A percentile compares a stretch with the other conserved stretches of the same genome.
Evolutionary conservation across 2,888 invertebrate genomes (phyloP).

Genomic region (Nephrocerus scutellatus): DNA sequence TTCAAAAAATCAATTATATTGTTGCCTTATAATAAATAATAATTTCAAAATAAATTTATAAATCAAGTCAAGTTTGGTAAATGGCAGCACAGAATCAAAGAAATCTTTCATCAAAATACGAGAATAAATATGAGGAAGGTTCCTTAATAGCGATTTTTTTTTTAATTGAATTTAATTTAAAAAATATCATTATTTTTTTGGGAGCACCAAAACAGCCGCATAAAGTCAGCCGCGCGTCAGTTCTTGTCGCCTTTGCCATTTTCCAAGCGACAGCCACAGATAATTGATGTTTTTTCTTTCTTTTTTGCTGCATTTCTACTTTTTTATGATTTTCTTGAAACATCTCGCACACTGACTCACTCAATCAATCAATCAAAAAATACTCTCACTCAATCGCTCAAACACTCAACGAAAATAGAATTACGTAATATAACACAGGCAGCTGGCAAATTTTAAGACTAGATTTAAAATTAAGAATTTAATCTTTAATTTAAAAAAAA

Average conservation of each 20-base stretch:
- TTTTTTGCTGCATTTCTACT: constrained; percentile 24
- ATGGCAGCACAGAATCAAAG: too few relatives aligned
- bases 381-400: too few relatives aligned
- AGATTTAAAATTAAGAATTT: constrained; percentile 57
- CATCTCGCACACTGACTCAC: constrained; percentile 4
- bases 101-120: too few relatives aligned
- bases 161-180: background rate
- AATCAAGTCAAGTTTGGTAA: constrained; percentile 34
- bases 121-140: too few relatives aligned
- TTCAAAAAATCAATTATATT: too few relatives aligned
- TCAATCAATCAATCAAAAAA: too few relatives aligned
- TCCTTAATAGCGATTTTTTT: too few relatives aligned
- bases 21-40: too few relatives aligned
- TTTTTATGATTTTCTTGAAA: constrained; percentile 18
- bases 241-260: constrained; percentile 54
- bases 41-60: too few relatives aligned
- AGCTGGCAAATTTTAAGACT: constrained; percentile 3
- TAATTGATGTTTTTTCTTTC: constrained; percentile 31
- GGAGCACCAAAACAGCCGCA: constrained; percentile 62
- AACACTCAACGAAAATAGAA: too few relatives aligned
- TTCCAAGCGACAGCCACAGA: constrained; percentile 57
- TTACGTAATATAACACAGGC: constrained; percentile 25
- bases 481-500: constrained; percentile 35
- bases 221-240: too few relatives aligned
- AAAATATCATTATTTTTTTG: constrained; percentile 18